Evolutionary conservation across 2,113 vertebrate species (phyloP).

Genomic region (Gnathonemus echidnorhynchus): DNA sequence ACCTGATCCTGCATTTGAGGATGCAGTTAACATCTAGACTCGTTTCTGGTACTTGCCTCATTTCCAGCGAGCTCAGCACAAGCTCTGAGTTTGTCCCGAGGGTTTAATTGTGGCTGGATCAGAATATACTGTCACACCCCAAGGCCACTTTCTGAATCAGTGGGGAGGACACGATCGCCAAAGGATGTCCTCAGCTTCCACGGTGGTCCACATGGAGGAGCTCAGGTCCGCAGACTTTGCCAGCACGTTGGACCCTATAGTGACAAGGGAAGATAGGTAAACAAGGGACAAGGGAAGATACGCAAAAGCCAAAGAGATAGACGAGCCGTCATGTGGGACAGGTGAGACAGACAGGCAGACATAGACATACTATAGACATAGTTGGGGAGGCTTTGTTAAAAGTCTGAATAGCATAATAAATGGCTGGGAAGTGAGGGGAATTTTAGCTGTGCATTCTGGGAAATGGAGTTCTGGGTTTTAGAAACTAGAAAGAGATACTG

Average conservation of each 20-base stretch:
- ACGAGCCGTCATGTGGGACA: neutral
- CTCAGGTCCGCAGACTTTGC: neutral
- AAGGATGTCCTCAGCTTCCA: neutral
- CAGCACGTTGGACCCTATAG: neutral
- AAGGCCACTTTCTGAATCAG: neutral
- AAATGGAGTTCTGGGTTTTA: neutral
- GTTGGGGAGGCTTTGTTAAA: neutral
- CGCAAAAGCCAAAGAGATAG: neutral
- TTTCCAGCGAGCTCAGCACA: neutral
- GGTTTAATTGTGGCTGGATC: neutral
- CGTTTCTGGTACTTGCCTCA: neutral
- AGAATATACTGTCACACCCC: neutral
- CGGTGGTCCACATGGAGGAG: neutral
- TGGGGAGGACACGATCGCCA: neutral
- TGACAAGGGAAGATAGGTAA: neutral
- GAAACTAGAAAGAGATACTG: neutral
- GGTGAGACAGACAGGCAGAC: neutral
- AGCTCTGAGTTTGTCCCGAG: neutral
- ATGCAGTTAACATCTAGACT: neutral
- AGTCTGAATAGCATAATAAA: neutral
- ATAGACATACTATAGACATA: too few species aligned
- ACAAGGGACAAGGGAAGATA: neutral
- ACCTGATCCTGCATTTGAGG: constrained; percentile 3
- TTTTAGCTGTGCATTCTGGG: neutral
- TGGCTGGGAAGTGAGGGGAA: neutral